These are phyloP conservation scores for Nesospiza acunhae DNA, from an alignment of 2,113 vertebrate genomes.

Conservation along the genomic window DNA sequence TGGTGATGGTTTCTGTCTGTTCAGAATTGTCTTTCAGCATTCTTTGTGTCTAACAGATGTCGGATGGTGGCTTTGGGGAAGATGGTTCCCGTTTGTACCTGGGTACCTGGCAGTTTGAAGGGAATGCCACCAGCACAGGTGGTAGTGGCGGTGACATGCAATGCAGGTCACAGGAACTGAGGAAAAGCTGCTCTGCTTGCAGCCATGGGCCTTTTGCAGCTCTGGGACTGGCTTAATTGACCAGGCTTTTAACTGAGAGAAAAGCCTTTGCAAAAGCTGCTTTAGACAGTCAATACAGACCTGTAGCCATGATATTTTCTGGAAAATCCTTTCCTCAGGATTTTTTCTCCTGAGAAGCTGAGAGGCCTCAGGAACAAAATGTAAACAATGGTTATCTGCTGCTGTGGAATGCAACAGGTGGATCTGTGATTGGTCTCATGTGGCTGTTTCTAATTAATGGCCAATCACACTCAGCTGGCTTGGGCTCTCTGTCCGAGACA, in stretches of 20 bases:
- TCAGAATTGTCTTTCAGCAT: background rate
- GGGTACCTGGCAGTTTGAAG: rapidly evolving
- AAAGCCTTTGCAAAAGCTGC: background rate
- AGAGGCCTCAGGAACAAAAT: no score
- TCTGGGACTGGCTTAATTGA: background rate
- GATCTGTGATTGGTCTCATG: no score
- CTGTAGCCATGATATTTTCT: background rate
- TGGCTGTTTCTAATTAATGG: no score
- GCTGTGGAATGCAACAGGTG: no score
- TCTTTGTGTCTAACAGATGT: background rate
- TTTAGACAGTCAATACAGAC: background rate
- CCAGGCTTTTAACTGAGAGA: background rate
- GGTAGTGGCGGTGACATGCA: background rate
- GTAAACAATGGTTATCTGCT: no score
- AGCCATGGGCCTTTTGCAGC: background rate
- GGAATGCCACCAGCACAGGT: background rate
- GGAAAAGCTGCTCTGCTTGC: background rate
- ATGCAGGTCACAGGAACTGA: background rate
- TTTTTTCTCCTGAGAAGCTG: no score
- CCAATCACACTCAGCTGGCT: no score
- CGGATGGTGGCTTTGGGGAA: background rate
- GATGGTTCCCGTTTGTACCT: background rate
- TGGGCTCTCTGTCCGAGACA: no score
- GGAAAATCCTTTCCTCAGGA: no score
- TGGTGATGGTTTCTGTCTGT: background rate